Evolutionary conservation across 1,140 invertebrate genomes (phyloP), one percentile per base, ranked within the genome.

Genomic region (Lasioglossum albipes): DNA sequence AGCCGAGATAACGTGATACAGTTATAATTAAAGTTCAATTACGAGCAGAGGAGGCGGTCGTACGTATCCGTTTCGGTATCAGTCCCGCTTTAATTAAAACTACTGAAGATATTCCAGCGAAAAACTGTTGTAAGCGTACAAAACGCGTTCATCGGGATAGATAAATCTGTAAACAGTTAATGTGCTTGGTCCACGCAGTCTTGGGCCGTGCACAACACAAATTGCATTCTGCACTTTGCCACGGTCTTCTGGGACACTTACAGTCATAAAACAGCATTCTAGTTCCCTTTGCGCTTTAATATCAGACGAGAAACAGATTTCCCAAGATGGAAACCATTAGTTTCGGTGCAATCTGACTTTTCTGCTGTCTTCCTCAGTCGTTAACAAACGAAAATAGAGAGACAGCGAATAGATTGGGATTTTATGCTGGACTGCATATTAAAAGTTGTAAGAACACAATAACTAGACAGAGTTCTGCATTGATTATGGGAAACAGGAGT

Each of bases 61-160:
- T 59, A 59, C 57, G 57, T 59, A 59, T 59, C 57, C 57, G 57
- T 59, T 59, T 59, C 57, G 57, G 57, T 59, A 59, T 59, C 57
- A n/a, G 18, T n/a, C n/a, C 57, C 57, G 57, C 20, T 20, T 59
- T 59, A 59, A 59, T 59, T 59, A 59, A 57, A 59, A 59, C 57
- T n/a, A n/a, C n/a, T 59, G n/a, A n/a, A 7, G 57, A n/a, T 59
- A 59, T 59, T 9, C 18, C 57, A 59, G 57, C 7, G 5, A 59
- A 59, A n/a, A n/a, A 18, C 7, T 9, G 20, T 6, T n/a, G n/a
- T 22, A 31, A 1, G 18, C 18, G 22, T 27, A 31, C 20, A 62
- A 62, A 2, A 36, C 36, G 36, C 20, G 20, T 20, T 27, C 22
- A 10, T 31, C 61, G 6, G 22, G n/a, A 59, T n/a, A 13, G 5